phyloP scores from a whole-genome alignment of 2,113 vertebrate species.

The Gnathonemus longibarbis region DNA sequence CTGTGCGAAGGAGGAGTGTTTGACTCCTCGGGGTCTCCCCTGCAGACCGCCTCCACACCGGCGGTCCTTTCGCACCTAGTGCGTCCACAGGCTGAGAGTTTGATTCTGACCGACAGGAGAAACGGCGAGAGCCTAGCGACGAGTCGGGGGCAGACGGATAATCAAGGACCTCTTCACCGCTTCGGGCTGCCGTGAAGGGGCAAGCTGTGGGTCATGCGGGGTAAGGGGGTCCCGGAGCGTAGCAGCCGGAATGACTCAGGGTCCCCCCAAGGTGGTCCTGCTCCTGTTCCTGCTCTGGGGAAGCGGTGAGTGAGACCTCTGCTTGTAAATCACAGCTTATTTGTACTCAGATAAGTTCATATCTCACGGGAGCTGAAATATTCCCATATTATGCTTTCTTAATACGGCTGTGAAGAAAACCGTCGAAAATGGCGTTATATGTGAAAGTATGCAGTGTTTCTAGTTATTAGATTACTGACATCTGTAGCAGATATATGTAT shows the following conservation, averaged over 20 bases:
- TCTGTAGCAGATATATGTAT: background rate
- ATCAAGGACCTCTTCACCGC: constrained; percentile 11
- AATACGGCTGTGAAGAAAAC: background rate
- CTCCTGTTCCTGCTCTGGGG: constrained; percentile 77
- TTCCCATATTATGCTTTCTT: background rate
- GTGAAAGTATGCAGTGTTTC: background rate
- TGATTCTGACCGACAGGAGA: background rate
- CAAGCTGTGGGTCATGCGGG: constrained; percentile 71
- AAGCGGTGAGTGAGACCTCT: constrained; percentile 69
- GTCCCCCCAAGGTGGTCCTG: constrained; percentile 65
- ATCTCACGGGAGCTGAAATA: background rate
- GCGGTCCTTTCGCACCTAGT: background rate
- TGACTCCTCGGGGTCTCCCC: background rate
- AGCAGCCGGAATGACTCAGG: constrained; percentile 85
- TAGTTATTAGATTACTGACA: background rate
- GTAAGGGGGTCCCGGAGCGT: constrained; percentile 60
- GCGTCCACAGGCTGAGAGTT: background rate
- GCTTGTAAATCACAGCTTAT: background rate
- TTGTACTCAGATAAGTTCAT: background rate
- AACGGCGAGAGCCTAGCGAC: background rate
- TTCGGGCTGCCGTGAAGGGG: constrained; percentile 33
- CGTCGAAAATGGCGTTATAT: background rate
- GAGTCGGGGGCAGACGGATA: background rate
- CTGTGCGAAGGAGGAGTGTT: background rate
- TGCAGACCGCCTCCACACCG: background rate